Evolutionary conservation across 2,113 vertebrate genomes (phyloP).

Genomic region (Tinamus guttatus): DNA sequence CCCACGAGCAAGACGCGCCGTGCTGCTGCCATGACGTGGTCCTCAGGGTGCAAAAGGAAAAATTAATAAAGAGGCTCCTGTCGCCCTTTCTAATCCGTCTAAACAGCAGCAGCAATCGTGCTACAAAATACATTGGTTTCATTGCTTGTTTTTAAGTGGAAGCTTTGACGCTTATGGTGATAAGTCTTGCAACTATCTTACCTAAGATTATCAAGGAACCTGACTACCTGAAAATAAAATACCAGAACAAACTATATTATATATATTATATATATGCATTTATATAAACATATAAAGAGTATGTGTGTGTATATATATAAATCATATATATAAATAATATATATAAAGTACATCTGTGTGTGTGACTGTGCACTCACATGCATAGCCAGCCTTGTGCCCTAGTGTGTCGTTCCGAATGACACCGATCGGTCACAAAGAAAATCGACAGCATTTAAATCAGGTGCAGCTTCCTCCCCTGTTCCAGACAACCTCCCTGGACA

Average conservation of each 20-base stretch:
- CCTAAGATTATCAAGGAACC: not conserved
- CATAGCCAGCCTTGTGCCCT: not conserved
- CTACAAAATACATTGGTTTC: not conserved
- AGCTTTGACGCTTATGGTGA: not conserved
- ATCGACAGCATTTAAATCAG: not conserved
- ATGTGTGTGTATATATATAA: too few species aligned
- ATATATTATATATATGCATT: not conserved
- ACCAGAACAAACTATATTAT: not conserved
- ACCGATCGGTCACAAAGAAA: not conserved
- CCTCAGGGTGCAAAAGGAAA: not conserved
- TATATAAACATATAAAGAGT: not conserved
- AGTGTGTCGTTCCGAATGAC: not conserved
- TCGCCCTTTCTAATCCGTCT: not conserved
- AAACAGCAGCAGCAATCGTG: not conserved
- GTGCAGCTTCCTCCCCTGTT: not conserved
- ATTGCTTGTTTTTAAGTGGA: not conserved
- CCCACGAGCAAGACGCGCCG: not conserved
- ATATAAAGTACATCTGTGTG: not conserved
- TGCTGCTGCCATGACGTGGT: not conserved
- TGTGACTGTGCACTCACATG: accelerated
- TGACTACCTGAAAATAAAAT: not conserved
- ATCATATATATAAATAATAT: too few species aligned
- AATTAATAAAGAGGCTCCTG: not conserved
- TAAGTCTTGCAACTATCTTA: not conserved
- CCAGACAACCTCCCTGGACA: not conserved